Evolutionary conservation across 2,797 vertebrate species (phyloP), one percentile per base, ranked within the genome.

Genomic region (Bufotes viridis): DNA sequence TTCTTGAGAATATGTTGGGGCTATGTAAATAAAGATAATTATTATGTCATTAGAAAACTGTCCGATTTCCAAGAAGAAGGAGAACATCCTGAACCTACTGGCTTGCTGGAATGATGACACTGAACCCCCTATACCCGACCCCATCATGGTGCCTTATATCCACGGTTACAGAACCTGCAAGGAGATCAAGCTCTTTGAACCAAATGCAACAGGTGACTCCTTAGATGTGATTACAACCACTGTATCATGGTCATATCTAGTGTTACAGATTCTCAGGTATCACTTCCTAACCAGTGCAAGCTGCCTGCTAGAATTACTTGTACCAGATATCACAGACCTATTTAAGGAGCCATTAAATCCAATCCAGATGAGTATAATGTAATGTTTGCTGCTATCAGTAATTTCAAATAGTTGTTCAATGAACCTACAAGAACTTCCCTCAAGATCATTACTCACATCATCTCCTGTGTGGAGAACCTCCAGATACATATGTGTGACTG

Each of bases 161-260:
- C 12, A 18, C n/a, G 49, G 70, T 3, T 78, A 87, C 61, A 51
- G 34, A 20, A 90, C 81, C 74, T 91, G 90, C 86, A 79, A 87
- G 53, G 86, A 90, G 18, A 91, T 91, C 82, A 79, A 88, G 17
- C 20, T 15, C 10, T 18, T 76, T 6, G 3, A 12, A 0, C 7
- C 0, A 3, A 17, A 34, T 53, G 78, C 90, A 55, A 17, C 12
- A 78, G 90, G 90, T 91, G 42, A 87, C 75, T 78, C 74, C n/a
- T 14, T 75, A 51, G 75, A 78, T 76, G 74, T 76, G 49, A 76
- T 78, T 78, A 84, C 11, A 13, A 6, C 1, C 20, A 20, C 1
- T 24, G 75, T 55, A 78, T 78, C 75, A 55, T 78, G 20, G 74
- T 49, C 74, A 13, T 14, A 76, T 78, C 22, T 78, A 24, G 75